These are phyloP conservation scores for Caracal caracal DNA, from an alignment of 2,113 vertebrate species.

Conservation along the genomic window DNA sequence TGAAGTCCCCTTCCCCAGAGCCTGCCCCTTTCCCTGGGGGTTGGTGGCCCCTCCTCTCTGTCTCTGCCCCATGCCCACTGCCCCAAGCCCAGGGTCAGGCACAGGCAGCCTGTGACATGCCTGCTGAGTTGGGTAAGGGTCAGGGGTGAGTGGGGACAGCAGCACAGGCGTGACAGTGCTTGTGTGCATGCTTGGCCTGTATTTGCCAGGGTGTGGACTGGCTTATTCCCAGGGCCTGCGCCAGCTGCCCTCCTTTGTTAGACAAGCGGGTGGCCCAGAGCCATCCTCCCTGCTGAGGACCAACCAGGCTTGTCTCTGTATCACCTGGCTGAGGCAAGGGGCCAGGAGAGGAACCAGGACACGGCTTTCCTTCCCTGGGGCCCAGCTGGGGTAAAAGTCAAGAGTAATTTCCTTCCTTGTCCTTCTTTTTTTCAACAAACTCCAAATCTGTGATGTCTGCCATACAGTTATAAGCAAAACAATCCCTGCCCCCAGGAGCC, in stretches of 20 bases:
- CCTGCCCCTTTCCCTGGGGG: background rate
- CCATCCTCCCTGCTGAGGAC: background rate
- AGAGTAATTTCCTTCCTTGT: background rate
- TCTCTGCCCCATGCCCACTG: background rate
- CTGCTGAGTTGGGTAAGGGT: background rate
- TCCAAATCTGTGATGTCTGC: background rate
- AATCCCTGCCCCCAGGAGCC: background rate
- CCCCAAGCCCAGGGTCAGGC: background rate
- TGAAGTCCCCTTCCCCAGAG: background rate
- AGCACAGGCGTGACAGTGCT: background rate
- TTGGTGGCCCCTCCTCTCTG: background rate
- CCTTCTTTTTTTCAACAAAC: background rate
- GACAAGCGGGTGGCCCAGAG: background rate
- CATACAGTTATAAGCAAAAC: background rate
- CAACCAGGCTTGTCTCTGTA: background rate
- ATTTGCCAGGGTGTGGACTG: background rate
- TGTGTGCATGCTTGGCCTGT: background rate
- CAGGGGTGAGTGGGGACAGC: background rate
- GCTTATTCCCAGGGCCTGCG: background rate
- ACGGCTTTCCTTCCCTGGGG: background rate
- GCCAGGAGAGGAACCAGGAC: background rate
- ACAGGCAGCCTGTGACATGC: background rate
- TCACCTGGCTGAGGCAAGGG: background rate
- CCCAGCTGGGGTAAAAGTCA: background rate
- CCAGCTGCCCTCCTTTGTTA: background rate